Evolutionary conservation across 2,888 invertebrate genomes (phyloP), one percentile per base, ranked within the genome.

Genomic region (Campoletis raptor): DNA sequence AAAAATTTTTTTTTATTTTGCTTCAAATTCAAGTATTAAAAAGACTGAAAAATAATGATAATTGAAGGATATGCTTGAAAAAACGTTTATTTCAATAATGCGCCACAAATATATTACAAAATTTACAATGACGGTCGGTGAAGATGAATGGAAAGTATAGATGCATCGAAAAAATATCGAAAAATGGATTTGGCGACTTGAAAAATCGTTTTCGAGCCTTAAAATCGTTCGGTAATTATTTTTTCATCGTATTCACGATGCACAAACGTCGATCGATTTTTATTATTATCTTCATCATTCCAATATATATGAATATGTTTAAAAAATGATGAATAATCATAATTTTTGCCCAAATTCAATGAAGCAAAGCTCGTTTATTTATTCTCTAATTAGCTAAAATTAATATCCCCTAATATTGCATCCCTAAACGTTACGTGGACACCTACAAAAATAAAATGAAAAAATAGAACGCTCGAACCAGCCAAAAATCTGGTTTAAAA

Each of bases 341-440:
- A 86, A 90, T 87, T 85, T 66, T 85, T 90, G 89, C 83, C 89
- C 88, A 88, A 90, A 89, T 90, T 91, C 86, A 90, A 89, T 89
- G 85, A 92, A 92, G 90, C 91, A 91, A 61, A 92, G 92, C 91
- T 92, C 90, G 86, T 91, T 90, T 91, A 88, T 90, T 89, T 89
- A 87, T 66, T 73, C 81, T 78, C 88, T 90, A 90, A 70, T 88
- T 70, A 72, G 81, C 90, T 91, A 90, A 90, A 90, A 90, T 92
- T 91, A 92, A 86, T 89, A 86, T 90, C 87, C 78, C 85, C 92
- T 93, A 93, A 90, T 93, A 93, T 93, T 93, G 93, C 93, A 92
- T 91, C 87, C 88, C 90, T 91, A 90, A 87, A 64, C 52, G 81
- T 86, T 90, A 89, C 83, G 89, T 87, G 86, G 88, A 85, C 78